Evolutionary conservation across 2,797 vertebrate genomes (phyloP).

Genomic region (Peromyscus eremicus): DNA sequence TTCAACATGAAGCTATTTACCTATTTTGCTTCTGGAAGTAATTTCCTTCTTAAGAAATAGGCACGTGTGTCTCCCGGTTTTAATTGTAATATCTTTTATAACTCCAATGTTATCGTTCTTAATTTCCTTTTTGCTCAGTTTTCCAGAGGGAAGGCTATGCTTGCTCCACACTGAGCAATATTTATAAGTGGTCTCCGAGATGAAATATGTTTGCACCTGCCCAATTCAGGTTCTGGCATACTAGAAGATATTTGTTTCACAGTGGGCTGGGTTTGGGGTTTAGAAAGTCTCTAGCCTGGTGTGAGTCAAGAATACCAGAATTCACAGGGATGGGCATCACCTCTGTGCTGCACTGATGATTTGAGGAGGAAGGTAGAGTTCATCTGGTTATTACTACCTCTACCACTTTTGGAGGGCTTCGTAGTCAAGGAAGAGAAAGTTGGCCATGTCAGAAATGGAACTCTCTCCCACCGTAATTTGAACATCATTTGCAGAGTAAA

Average conservation of each 20-base stretch:
- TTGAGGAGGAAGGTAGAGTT: neutral
- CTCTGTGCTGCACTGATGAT: neutral
- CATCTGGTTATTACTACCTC: neutral
- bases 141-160: neutral
- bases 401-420: neutral
- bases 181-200: neutral
- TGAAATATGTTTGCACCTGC: neutral
- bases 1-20: conserved; percentile 42
- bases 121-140: neutral
- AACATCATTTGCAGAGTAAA: neutral
- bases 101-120: neutral
- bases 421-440: neutral
- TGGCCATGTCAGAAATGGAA: neutral
- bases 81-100: neutral
- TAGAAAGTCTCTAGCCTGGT: neutral
- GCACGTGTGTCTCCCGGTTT: neutral
- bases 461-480: neutral
- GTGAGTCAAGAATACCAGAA: neutral
- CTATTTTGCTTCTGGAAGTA: conserved; percentile 26
- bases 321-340: neutral
- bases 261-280: neutral
- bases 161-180: neutral
- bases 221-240: neutral
- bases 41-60: neutral
- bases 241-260: neutral